Base-by-base conservation (phyloP, 2,888 invertebrate species). In the Chrysopilus asiliformis region DNA sequence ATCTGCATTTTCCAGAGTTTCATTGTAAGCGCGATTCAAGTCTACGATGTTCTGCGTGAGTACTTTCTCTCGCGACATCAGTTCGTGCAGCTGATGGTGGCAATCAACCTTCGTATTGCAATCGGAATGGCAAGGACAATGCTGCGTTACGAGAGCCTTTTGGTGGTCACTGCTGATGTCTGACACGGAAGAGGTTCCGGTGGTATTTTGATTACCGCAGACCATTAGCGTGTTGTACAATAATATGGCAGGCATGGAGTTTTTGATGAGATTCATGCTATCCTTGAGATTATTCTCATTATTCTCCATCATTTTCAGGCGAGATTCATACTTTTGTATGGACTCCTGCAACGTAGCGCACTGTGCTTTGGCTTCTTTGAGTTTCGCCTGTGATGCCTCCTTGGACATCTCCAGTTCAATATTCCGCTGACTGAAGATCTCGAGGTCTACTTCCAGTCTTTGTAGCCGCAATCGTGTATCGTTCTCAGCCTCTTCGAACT, bases 401-500 rank as follows among this genome's bases (percentile, higher is more conserved):
- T 73, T 62, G 65, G 68, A 53, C 68, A 60, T 63, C 65, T 73
- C 52, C 64, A 74, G 49, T 64, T 70, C 64, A 60, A 59, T 49
- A 52, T 63, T 64, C 6, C 63, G 58, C 44, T 64, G 63, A 17
- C 55, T 53, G 15, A 61, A 63, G 40, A 74, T 68, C 53, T 74
- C 74, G 52, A 73, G 67, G 52, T 74, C 74, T 54, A 73, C 68
- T 57, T 74, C 74, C 46, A 74, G 65, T 45, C 72, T 71, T 41
- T 64, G 64, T 40, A 64, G 43, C 12, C 58, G 55, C 5, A 64
- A 46, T 34, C 64, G 53, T n/a, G 77, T 76, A 50, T 79, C 79
- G 65, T 79, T 79, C 60, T 79, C 79, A 18, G 77, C 76, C 58
- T 79, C 79, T 60, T 79, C 79, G 43, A 79, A 67, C 57, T 80